Percentiles rank a stretch among this genome's conserved stretches.
Conservation (phyloP, 2,797 vertebrate genomes). For the Odontamblyopus rebecca region DNA sequence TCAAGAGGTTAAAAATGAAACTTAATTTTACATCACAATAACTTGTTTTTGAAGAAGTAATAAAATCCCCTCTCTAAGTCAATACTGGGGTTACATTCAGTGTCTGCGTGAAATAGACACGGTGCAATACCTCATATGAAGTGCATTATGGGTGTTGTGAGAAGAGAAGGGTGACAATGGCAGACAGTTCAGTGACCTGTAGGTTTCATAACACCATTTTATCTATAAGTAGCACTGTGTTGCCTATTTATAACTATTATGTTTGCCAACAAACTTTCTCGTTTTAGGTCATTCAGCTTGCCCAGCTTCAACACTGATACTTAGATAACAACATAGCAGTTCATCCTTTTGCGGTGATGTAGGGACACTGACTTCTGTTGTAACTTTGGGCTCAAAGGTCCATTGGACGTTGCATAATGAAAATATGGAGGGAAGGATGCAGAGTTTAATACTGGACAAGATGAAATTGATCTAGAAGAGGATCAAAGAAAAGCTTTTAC, state of each 20-base stretch:
- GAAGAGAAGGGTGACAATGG: not conserved
- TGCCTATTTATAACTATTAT: not conserved
- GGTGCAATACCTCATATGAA: not conserved
- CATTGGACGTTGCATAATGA: no score
- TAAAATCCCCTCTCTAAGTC: no score
- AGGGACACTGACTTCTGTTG: not conserved
- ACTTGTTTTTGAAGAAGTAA: no score
- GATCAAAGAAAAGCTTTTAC: no score
- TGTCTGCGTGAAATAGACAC: not conserved
- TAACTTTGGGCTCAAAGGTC: not conserved
- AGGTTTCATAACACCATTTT: not conserved
- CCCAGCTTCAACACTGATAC: not conserved
- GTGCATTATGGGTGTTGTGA: not conserved
- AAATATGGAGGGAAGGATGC: no score
- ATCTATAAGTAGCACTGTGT: not conserved
- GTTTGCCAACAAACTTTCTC: constrained; percentile 11
- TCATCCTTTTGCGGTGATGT: no score
- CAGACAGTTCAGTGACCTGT: not conserved
- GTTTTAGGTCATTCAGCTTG: not conserved
- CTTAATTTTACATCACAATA: no score
- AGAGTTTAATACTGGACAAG: no score
- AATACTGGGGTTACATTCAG: not conserved
- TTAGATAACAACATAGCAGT: no score
- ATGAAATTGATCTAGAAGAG: no score
- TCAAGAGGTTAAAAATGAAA: no score